Evolutionary conservation across 2,888 invertebrate species (phyloP), one percentile per base, ranked within the genome.

Genomic region (Heliconius erato): DNA sequence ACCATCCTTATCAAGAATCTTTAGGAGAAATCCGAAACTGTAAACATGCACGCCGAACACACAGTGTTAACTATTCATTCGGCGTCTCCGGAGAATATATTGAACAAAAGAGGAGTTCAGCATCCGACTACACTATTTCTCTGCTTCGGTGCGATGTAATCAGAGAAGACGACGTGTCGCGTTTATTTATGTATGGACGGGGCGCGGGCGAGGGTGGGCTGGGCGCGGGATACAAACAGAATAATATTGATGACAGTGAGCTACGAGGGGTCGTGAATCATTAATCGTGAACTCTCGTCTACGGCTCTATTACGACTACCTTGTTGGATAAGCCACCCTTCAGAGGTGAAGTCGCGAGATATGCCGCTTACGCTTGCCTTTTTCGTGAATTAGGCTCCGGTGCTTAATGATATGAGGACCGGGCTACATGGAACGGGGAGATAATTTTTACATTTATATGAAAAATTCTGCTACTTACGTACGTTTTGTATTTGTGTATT

Each of bases 81-180:
- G 90, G 90, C 91, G 93, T 93, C 93, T 92, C 92, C 89, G 89
- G 93, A 91, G 94, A 92, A 93, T 94, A 93, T 93, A 94, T 93
- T 93, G 95, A 95, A 95, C 95, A 95, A 96, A 95, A 95, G 95
- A 93, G 92, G 91, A 90, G 92, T 91, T 91, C 94, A 94, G 94
- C 93, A 94, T 94, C 94, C 93, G 92, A 93, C 91, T 94, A 94
- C 94, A 95, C 95, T 95, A 95, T 95, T 95, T 95, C 96, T 95
- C 95, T 94, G 95, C 95, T 95, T 96, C 94, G 94, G 94, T 92
- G 94, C 94, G 96, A 96, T 96, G 96, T 96, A 96, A 96, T 96
- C 96, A 95, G 96, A 95, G 96, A 96, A 95, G 95, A 95, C 95
- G 95, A 95, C 96, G 96, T 95, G 96, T 95, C 95, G 95, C 91